Evolutionary conservation across 2,888 invertebrate genomes (phyloP).

Genomic region (Rhingia rostrata): DNA sequence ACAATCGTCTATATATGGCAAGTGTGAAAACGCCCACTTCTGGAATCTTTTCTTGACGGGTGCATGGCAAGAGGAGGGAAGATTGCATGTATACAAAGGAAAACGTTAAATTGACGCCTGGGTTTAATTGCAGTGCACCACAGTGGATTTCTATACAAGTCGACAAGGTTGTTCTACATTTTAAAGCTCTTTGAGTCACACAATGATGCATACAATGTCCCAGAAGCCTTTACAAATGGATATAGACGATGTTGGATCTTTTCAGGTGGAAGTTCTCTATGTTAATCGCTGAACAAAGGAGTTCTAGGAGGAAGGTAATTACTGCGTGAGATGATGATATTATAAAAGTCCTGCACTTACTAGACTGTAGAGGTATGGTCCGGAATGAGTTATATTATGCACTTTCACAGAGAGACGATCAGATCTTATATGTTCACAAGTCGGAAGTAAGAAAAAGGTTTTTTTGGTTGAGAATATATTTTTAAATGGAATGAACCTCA

Average conservation of each 20-base stretch:
- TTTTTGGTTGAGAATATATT: too few species aligned
- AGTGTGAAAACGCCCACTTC: conserved; percentile 71
- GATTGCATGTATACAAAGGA: not conserved
- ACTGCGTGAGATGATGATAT: too few species aligned
- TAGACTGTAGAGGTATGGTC: too few species aligned
- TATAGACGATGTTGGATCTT: not conserved
- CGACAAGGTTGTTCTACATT: conserved; percentile 65
- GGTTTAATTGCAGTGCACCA: conserved; percentile 62
- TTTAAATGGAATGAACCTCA: too few species aligned
- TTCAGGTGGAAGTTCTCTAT: conserved; percentile 39
- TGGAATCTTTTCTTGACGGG: conserved; percentile 17
- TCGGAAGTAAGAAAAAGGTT: too few species aligned
- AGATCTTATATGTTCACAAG: too few species aligned
- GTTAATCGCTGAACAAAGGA: not conserved
- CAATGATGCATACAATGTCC: conserved; percentile 20
- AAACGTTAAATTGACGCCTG: conserved; percentile 22
- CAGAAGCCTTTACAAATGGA: not conserved
- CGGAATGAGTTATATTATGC: too few species aligned
- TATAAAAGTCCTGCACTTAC: too few species aligned
- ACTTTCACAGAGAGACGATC: too few species aligned
- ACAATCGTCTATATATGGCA: conserved; percentile 61
- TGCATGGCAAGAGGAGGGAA: not conserved
- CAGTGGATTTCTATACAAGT: conserved; percentile 54
- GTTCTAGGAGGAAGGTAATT: not conserved
- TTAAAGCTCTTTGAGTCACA: conserved; percentile 10